Evolutionary conservation across 2,888 invertebrate species (phyloP), one percentile per base, ranked within the genome.

Genomic region (Acronicta alni): DNA sequence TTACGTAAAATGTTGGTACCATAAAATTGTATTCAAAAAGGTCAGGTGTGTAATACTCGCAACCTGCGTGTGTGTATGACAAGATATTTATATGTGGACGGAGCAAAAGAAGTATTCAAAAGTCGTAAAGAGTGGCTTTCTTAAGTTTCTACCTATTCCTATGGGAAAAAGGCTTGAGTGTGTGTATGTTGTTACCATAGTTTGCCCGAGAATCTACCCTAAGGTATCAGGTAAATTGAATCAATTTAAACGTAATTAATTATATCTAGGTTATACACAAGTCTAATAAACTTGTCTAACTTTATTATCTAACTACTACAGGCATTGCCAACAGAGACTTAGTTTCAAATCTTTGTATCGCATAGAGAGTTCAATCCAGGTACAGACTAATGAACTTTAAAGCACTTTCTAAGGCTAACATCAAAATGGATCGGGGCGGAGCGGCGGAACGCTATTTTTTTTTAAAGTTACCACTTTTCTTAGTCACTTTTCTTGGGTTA

Each of bases 241-340:
- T n/a, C 35, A 35, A 35, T 35, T 35, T 35, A 4, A 35, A 35
- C n/a, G 14, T n/a, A 35, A 14, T 35, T n/a, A n/a, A 35, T n/a
- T n/a, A 35, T 35, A 35, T n/a, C 35, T n/a, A 35, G n/a, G 6
- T n/a, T 32, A 32, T 12, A 32, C 30, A 23, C 23, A 23, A 26
- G 12, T 35, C 6, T 35, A 35, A n/a, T 35, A n/a, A 35, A 35
- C n/a, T 35, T 35, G n/a, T n/a, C n/a, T n/a, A 35, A 35, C 35
- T 35, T 46, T 23, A 60, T 60, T 49, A 68, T n/a, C 39, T 43
- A 46, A 67, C 18, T 49, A 20, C 20, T 20, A 42, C 41, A 46
- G 37, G 30, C 14, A 51, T 61, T 68, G 43, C 38, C 15, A 64
- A 52, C 39, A n/a, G 10, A 17, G 32, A 30, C 44, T 71, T 43